Percentiles rank a stretch among this genome's conserved stretches.
Evolutionary conservation across 2,113 vertebrate genomes (phyloP).

Genomic region (Cheirogaleus medius): DNA sequence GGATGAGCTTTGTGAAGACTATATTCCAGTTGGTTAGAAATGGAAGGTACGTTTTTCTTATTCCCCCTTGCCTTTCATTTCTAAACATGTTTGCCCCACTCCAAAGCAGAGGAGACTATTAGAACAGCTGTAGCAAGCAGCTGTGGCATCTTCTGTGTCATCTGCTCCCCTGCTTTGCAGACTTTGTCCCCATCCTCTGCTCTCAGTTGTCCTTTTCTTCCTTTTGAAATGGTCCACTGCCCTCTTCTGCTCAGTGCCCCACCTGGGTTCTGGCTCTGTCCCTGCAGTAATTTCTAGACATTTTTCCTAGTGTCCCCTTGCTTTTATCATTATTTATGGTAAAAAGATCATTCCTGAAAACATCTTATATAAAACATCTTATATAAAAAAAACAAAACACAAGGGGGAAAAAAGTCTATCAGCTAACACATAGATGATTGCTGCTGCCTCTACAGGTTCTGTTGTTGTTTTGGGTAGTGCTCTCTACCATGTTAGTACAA

Average conservation of each 20-base stretch:
- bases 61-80: conserved; percentile 16
- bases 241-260: not conserved
- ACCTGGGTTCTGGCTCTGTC: not conserved
- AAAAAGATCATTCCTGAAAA: not conserved
- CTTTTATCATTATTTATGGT: not conserved
- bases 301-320: not conserved
- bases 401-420: not conserved
- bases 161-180: not conserved
- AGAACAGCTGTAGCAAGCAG: conserved; percentile 52
- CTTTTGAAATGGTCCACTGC: not conserved
- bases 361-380: not conserved
- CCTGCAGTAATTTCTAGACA: not conserved
- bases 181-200: not conserved
- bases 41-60: conserved; percentile 30
- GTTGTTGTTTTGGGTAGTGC: not conserved
- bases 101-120: not conserved
- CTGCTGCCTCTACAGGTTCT: not conserved
- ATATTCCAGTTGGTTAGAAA: conserved; percentile 46
- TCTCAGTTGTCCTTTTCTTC: not conserved
- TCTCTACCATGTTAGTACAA: not conserved
- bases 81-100: not conserved
- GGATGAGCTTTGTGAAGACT: conserved; percentile 51
- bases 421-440: not conserved
- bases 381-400: not conserved
- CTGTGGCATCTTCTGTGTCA: not conserved